Evolutionary conservation across 1,140 invertebrate genomes (phyloP), one percentile per base, ranked within the genome.

Genomic region (Melipona quadrifasciata): DNA sequence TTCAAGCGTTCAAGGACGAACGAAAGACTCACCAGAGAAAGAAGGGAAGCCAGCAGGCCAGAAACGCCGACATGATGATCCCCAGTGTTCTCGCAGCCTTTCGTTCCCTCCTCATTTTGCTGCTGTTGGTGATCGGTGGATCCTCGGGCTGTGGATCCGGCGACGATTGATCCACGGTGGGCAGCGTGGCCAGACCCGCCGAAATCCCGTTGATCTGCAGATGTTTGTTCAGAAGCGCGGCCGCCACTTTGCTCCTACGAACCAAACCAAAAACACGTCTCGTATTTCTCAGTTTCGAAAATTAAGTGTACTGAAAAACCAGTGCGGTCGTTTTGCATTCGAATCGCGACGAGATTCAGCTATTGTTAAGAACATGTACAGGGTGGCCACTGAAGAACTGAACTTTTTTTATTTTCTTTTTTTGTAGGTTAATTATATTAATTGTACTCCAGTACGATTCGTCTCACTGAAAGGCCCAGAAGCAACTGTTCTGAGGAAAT

Each of bases 1-100:
- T 34, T 21, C 21, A 14, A 27, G 47, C 16, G 39, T 4, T 39
- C 39, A 27, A 21, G 17, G 16, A 17, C 47, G 31, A 58, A 21
- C 14, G 51, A 4, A 10, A 53, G 24, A 87, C 81, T 95, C 95
- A 97, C 98, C 97, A 98, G 82, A 98, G 95, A 94, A 99, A 99
- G 95, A 99, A 99, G 2, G 98, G 98, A 76, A 99, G 95, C 98
- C 98, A 99, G 94, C 98, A 99, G 12, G 98, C 96, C 72, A 99
- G 95, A 94, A 99, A 99, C 4, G 97, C 98, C 34, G 98, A 98
- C 97, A 99, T 99, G 91, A 99, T 99, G 92, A 99, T 99, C 64
- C 98, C 98, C 31, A 99, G 95, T 1, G 99, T 99, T 91, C 98
- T 96, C 10, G 98, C 98, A 0, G 98, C 98, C 94, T 99, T 99